Percentiles rank a stretch among this genome's conserved stretches.
These are phyloP conservation scores for Orthosia gracilis DNA, from an alignment of 2,888 invertebrate species.

Conservation along the genomic window DNA sequence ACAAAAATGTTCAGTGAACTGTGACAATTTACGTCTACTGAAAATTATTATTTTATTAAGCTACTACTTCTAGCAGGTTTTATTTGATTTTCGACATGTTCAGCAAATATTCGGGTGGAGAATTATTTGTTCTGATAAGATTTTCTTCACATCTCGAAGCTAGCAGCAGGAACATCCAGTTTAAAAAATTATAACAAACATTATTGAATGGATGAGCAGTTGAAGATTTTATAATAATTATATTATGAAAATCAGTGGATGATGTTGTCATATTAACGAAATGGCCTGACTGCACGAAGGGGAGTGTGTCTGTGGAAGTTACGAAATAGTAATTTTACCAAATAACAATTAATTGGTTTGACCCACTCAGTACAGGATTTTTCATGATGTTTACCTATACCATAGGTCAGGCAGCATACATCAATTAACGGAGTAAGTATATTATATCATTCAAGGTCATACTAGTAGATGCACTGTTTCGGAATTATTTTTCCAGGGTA, in stretches of 20 bases:
- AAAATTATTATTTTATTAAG: conserved; percentile 7
- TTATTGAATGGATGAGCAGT: too few species aligned
- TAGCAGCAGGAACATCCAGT: neutral
- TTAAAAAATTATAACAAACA: too few species aligned
- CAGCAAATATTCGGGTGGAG: neutral
- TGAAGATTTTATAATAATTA: too few species aligned
- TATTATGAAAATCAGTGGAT: neutral
- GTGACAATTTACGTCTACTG: conserved; percentile 42
- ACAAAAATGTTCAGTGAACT: conserved; percentile 69
- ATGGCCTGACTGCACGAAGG: neutral
- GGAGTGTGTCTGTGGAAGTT: too few species aligned
- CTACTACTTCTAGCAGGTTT: neutral
- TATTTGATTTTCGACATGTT: conserved; percentile 13
- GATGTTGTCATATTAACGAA: neutral
- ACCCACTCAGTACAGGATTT: neutral
- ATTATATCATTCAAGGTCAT: neutral
- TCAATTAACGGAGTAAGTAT: neutral
- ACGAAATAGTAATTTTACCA: neutral
- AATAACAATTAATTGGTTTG: neutral
- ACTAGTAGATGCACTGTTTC: neutral
- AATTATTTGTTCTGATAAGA: neutral
- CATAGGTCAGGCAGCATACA: neutral
- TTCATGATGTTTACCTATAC: neutral
- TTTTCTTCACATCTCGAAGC: neutral
- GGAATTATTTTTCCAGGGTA: neutral